Evolutionary conservation across 2,113 vertebrate genomes (phyloP).

Genomic region (Channa argus): DNA sequence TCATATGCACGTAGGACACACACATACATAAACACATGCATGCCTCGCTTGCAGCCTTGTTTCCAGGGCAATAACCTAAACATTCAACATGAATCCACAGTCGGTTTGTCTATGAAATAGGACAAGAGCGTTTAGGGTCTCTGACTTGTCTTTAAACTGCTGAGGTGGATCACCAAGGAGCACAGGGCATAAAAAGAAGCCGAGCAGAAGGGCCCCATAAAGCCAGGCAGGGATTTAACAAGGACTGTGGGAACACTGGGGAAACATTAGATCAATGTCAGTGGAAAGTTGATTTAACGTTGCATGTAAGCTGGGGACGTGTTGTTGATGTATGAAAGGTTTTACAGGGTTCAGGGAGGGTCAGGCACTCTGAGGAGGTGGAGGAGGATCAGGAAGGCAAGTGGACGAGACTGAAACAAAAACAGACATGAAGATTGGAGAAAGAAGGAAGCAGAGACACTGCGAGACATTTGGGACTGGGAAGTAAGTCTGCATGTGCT

Average conservation of each 20-base stretch:
- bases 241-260: conserved; percentile 41
- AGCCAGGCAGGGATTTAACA: conserved; percentile 54
- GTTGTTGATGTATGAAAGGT: conserved; percentile 20
- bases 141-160: conserved; percentile 48
- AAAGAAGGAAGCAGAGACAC: background rate
- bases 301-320: conserved; percentile 35
- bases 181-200: conserved; percentile 33
- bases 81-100: conserved; percentile 10
- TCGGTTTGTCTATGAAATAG: conserved; percentile 32
- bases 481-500: conserved; percentile 27
- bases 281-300: conserved; percentile 50
- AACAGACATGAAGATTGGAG: conserved; percentile 34
- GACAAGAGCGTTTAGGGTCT: conserved; percentile 15
- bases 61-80: conserved; percentile 28
- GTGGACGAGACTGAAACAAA: conserved; percentile 10
- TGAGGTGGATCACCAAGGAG: conserved; percentile 43
- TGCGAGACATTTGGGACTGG: conserved; percentile 7
- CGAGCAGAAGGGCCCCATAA: conserved; percentile 39
- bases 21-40: conserved; percentile 36
- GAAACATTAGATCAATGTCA: conserved; percentile 50
- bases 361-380: background rate
- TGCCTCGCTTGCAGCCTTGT: background rate
- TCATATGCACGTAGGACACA: conserved; percentile 29
- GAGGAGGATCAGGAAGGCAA: background rate
- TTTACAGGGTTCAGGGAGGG: conserved; percentile 41